These are phyloP conservation scores for Andrena bicolor DNA, from an alignment of 2,888 invertebrate genomes.

Conservation along the genomic window DNA sequence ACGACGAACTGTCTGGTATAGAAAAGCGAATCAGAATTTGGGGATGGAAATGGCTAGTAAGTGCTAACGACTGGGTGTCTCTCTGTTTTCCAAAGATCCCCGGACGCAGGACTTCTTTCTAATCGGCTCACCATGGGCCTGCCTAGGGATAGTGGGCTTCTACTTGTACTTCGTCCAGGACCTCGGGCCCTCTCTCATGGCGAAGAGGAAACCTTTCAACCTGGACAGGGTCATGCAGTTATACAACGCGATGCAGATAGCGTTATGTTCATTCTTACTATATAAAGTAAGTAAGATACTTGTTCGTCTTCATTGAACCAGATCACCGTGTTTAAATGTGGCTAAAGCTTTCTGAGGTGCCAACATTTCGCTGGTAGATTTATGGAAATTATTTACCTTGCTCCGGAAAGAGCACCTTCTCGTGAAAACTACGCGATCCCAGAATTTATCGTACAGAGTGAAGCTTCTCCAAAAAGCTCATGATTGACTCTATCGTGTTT, in stretches of 20 bases:
- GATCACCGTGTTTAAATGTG: no score
- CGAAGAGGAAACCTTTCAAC: conserved; percentile 88
- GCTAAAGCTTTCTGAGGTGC: no score
- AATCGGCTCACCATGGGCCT: conserved; percentile 89
- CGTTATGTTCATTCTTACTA: conserved; percentile 87
- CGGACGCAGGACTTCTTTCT: conserved; percentile 89
- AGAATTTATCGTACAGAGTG: neutral
- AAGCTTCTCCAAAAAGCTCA: no score
- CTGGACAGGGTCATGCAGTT: conserved; percentile 88
- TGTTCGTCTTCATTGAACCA: neutral
- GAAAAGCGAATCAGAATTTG: neutral
- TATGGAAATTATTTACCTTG: neutral
- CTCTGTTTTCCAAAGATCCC: conserved; percentile 85
- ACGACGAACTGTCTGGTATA: conserved; percentile 80
- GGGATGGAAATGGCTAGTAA: neutral
- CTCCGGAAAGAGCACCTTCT: no score
- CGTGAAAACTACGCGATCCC: no score
- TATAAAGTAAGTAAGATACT: conserved; percentile 72
- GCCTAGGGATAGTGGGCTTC: conserved; percentile 85
- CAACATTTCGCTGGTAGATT: neutral
- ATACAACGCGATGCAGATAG: conserved; percentile 90
- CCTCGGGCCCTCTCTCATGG: conserved; percentile 91
- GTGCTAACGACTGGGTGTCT: neutral
- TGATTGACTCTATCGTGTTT: neutral
- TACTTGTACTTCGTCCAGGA: conserved; percentile 91